These are phyloP conservation scores for Lepidocolaptes lacrymiger DNA, from an alignment of 2,797 vertebrate genomes.

Conservation along the genomic window DNA sequence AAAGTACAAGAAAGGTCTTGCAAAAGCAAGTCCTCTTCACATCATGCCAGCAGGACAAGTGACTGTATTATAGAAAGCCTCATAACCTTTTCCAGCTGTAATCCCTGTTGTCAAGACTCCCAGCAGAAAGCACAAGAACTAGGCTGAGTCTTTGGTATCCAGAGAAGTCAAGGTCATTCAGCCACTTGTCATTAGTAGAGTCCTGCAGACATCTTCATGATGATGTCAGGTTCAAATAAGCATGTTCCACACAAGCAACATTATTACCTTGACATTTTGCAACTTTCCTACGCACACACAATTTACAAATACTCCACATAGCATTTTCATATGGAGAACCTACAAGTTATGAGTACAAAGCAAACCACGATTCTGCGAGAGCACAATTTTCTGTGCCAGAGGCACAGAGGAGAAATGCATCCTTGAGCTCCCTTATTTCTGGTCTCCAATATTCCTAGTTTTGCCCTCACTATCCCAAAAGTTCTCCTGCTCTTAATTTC, in stretches of 20 bases:
- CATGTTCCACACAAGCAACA: neutral
- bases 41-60: neutral
- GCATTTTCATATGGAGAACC: neutral
- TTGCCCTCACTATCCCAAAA: neutral
- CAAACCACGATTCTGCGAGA: neutral
- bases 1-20: neutral
- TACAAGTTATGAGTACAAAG: neutral
- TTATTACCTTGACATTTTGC: neutral
- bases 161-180: neutral
- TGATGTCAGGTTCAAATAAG: neutral
- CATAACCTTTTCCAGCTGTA: neutral
- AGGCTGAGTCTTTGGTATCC: neutral
- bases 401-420: neutral
- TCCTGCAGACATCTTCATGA: neutral
- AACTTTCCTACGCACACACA: neutral
- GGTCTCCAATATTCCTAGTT: neutral
- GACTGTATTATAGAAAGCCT: neutral
- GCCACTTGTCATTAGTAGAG: neutral
- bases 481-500: neutral
- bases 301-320: neutral
- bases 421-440: accelerated
- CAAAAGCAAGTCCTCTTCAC: neutral
- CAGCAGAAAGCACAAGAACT: neutral
- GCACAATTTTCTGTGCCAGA: neutral
- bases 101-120: neutral